Evolutionary conservation across 2,888 invertebrate genomes (phyloP), one percentile per base, ranked within the genome.

Genomic region (Megalurothrips usitatus): DNA sequence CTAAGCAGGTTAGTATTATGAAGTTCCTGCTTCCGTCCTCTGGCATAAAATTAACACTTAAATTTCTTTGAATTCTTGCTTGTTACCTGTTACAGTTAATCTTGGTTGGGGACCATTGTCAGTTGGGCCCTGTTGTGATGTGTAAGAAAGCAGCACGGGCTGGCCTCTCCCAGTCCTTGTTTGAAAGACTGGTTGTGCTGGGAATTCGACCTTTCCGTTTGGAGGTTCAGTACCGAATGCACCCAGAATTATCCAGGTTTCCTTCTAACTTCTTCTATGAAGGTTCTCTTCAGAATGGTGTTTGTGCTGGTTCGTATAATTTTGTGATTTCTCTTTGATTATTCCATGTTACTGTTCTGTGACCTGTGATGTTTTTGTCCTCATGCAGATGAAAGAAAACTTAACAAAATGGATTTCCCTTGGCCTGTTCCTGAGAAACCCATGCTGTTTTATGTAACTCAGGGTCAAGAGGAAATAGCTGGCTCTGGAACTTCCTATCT

Each of bases 211-310:
- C 99, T 0, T 97, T 99, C 88, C 92, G 99, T 0, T 90, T 99
- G 75, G 98, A 99, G 87, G 97, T 97, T 0, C 99, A 99, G 86
- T 99, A 99, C 87, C 93, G 99, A 80, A 99, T 99, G 99, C 99
- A 99, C 86, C 99, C 99, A 0, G 97, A 97, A 85, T 89, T 99
- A 12, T 97, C 97, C 0, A 93, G 97, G 82, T 99, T 99, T 87
- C 99, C 99, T 0, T 99, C 98, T 0, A 99, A 99, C 88, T 98
- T 99, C 89, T 99, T 99, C 88, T 99, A 99, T 86, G 99, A 99
- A 87, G 99, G 99, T 0, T 97, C 97, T 4, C 90, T 99, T 80
- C 99, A 99, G 87, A 99, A 99, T 87, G 99, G 99, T 1, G 99
- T 99, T 1, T 97, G 98, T 84, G 96, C 98, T 2, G 90, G 90